These are phyloP conservation scores for Andrena camellia DNA, from an alignment of 2,888 invertebrate genomes.

Conservation along the genomic window DNA sequence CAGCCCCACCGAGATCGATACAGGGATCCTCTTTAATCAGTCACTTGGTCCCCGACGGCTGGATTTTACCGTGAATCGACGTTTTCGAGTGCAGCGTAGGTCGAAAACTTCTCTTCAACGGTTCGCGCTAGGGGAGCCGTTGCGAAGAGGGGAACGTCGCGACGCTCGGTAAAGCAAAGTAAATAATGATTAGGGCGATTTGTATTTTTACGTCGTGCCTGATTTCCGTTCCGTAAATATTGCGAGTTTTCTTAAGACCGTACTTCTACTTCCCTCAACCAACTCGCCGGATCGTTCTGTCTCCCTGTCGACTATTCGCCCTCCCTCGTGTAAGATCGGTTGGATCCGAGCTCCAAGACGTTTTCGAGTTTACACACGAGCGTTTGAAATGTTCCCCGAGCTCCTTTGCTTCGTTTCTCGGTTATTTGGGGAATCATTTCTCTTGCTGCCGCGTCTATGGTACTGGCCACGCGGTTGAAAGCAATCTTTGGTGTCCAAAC, in stretches of 20 bases:
- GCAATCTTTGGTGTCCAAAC: background rate
- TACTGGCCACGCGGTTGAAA: background rate
- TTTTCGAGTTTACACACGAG: constrained; percentile 29
- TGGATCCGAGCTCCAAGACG: constrained; percentile 25
- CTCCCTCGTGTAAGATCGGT: constrained; percentile 31
- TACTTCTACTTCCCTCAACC: constrained; percentile 50
- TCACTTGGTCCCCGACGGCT: constrained; percentile 27
- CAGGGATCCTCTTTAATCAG: constrained; percentile 74
- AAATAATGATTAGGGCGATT: constrained; percentile 84
- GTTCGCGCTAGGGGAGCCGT: constrained; percentile 54
- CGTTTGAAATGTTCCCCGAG: constrained; percentile 39
- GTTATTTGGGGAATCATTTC: constrained; percentile 43
- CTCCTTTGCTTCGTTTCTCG: background rate
- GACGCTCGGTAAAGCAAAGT: constrained; percentile 77
- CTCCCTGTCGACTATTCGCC: constrained; percentile 54
- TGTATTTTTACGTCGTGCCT: constrained; percentile 83
- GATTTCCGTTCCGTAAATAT: constrained; percentile 83
- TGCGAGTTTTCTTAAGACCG: constrained; percentile 82
- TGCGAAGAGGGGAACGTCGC: constrained; percentile 49
- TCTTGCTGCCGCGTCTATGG: background rate
- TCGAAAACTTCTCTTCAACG: constrained; percentile 68
- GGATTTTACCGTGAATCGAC: constrained; percentile 61
- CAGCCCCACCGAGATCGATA: constrained; percentile 56
- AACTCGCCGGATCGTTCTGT: constrained; percentile 52
- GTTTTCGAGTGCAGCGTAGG: constrained; percentile 67